A percentile compares a stretch with the other conserved stretches of the same genome.
phyloP scores from a whole-genome alignment of 1,140 invertebrate species.

The Pogonomyrmex barbatus region DNA sequence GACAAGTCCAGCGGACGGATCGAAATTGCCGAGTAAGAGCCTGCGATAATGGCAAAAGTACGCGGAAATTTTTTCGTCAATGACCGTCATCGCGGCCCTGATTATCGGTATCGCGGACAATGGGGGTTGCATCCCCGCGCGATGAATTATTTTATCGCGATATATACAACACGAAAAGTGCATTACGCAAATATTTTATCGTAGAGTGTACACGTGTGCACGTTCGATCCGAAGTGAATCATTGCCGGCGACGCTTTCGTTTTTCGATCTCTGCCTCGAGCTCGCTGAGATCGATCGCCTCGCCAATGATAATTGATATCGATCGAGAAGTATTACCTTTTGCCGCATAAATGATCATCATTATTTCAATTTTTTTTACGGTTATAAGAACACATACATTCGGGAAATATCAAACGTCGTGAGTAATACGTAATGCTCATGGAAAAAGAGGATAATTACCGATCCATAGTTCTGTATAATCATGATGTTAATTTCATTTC shows the following conservation, averaged over 20 bases:
- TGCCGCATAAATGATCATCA: background rate
- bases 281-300: background rate
- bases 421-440: background rate
- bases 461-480: conserved; percentile 7
- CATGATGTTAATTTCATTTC: background rate
- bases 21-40: conserved; percentile 45
- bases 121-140: background rate
- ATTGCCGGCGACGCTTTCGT: background rate
- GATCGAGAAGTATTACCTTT: conserved; percentile 1
- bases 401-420: background rate
- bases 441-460: background rate
- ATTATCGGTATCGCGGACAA: background rate
- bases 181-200: conserved; percentile 22
- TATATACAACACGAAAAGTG: conserved; percentile 1
- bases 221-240: background rate
- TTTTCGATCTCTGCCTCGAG: background rate
- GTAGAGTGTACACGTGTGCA: background rate
- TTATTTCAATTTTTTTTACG: background rate
- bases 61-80: conserved; percentile 37
- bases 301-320: background rate
- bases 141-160: conserved; percentile 25
- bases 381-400: background rate
- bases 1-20: conserved; percentile 20
- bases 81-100: conserved; percentile 37
- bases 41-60: conserved; percentile 29